Evolutionary conservation across 2,113 vertebrate genomes (phyloP).

Genomic region (Cyphomyrus discorhynchus): DNA sequence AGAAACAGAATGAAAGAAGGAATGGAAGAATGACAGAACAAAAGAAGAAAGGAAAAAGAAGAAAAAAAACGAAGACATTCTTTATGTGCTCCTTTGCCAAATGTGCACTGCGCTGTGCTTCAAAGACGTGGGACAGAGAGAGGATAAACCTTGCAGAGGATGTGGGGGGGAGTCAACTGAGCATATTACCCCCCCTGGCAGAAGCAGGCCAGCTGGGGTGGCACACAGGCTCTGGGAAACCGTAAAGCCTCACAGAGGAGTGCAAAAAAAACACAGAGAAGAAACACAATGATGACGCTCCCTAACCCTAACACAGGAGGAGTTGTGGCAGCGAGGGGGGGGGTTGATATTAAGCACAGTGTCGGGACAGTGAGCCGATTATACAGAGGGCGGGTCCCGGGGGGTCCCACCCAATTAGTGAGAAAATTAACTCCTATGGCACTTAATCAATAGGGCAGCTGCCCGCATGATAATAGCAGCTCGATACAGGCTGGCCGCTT

Average conservation of each 20-base stretch:
- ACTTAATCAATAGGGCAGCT: not conserved
- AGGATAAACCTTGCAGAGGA: not conserved
- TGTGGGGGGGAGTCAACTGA: not conserved
- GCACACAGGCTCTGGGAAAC: no score
- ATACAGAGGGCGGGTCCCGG: not conserved
- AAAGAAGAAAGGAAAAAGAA: not conserved
- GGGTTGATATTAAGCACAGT: not conserved
- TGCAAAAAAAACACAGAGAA: not conserved
- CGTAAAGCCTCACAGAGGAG: not conserved
- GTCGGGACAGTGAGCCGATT: not conserved
- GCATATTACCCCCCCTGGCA: not conserved
- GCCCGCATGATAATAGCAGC: not conserved
- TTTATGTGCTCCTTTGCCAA: not conserved
- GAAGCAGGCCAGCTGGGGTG: not conserved
- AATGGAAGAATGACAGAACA: not conserved
- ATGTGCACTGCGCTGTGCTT: not conserved
- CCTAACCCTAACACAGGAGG: not conserved
- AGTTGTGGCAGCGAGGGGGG: not conserved
- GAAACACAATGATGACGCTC: not conserved
- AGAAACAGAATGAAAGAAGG: not conserved
- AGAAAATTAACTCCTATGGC: conserved; percentile 1
- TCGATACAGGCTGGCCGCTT: not conserved
- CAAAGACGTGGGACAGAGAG: not conserved
- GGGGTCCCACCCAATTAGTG: not conserved
- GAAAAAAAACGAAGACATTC: not conserved